Evolutionary conservation across 2,797 vertebrate species (phyloP), one percentile per base, ranked within the genome.

Genomic region (Rallus crepitans): DNA sequence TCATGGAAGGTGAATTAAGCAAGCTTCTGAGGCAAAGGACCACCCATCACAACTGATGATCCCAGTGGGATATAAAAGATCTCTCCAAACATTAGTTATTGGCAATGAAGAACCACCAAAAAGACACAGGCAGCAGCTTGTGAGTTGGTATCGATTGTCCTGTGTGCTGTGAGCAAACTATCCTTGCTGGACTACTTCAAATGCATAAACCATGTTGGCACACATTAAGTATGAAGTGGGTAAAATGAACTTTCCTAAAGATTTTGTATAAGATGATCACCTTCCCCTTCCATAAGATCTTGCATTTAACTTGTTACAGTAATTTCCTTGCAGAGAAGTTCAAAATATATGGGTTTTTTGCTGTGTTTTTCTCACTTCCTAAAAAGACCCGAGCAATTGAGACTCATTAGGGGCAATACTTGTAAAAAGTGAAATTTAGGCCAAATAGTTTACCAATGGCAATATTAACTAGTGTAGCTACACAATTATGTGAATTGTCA

Each of bases 31-130:
- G 35, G 45, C 63, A 37, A 75, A 73, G 33, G 25, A 65, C 14
- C 78, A 56, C 45, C 15, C n/a, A 13, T 25, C 21, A 45, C 37
- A 66, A n/a, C 13, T 23, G 31, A 39, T 19, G 21, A 23, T 15
- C 59, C 47, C 59, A 35, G 0, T 1, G 21, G 31, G 45, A 28
- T 20, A 19, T 3, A 16, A 64, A 28, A 0, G 2, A 13, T 10
- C 8, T 78, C 19, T 4, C 39, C 55, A 42, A 52, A 63, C 11
- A 42, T 27, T 9, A 33, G 7, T 47, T n/a, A 8, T 11, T 50
- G 42, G 11, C 33, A 82, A 27, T 1, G 2, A 63, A 61, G 13
- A 79, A 40, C 69, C 61, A 61, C 20, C 0, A 1, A 42, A 63
- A 19, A 40, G 45, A 19, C 13, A 30, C 4, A 9, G 50, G 7